phyloP scores from a whole-genome alignment of 2,113 vertebrate species.

The Trichomycterus rosablanca region DNA sequence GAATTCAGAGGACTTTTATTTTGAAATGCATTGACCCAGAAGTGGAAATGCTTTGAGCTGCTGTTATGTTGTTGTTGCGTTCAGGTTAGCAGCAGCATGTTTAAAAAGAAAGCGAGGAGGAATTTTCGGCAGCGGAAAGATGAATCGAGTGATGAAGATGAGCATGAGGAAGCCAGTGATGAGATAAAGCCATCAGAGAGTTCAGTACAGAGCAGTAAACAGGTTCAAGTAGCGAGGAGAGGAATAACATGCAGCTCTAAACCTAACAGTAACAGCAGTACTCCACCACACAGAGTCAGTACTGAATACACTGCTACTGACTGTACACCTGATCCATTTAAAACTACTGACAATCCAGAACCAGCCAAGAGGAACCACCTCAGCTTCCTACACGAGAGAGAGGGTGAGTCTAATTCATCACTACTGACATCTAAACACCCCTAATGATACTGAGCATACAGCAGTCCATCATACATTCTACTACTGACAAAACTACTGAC shows the following conservation, averaged over 20 bases:
- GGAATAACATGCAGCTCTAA: conserved; percentile 13
- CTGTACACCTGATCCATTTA: neutral
- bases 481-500: neutral
- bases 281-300: neutral
- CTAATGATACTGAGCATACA: too few species aligned
- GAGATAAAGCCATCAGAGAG: neutral
- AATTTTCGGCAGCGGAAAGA: neutral
- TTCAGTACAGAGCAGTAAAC: neutral
- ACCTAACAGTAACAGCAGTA: neutral
- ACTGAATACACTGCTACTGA: conserved; percentile 12
- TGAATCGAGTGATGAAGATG: neutral
- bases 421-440: neutral
- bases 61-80: neutral
- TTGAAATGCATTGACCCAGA: neutral
- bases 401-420: neutral
- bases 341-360: neutral
- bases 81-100: neutral
- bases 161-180: neutral
- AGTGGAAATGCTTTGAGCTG: neutral
- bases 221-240: neutral
- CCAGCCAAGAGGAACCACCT: neutral
- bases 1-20: neutral
- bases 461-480: too few species aligned
- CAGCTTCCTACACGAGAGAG: neutral
- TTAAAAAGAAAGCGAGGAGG: neutral